These are phyloP conservation scores for Lagopus muta DNA, from an alignment of 2,113 vertebrate genomes.

Conservation along the genomic window DNA sequence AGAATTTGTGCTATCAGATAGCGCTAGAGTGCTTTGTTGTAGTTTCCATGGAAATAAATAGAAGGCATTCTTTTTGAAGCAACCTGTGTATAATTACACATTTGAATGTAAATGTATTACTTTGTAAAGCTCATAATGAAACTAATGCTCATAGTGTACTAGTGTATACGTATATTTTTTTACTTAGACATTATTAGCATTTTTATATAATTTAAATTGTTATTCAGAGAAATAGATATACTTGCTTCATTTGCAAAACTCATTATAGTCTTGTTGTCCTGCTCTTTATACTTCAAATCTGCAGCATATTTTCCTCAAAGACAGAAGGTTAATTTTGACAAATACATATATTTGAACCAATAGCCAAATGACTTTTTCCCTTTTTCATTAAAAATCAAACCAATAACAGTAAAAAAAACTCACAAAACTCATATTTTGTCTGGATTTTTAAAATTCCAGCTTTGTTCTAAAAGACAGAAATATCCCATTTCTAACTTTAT, in stretches of 20 bases:
- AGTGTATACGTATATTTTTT: not conserved
- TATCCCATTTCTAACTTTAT: not conserved
- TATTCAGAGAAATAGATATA: not conserved
- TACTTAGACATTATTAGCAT: not conserved
- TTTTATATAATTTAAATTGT: not conserved
- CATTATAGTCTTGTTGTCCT: not conserved
- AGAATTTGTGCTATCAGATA: too few species aligned
- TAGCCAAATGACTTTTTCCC: not conserved
- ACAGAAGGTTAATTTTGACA: not conserved
- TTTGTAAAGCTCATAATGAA: not conserved
- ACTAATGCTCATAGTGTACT: not conserved
- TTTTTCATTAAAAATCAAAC: not conserved
- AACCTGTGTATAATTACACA: not conserved
- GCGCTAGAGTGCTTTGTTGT: too few species aligned
- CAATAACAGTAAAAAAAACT: accelerated
- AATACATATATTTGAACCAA: not conserved
- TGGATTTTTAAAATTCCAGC: not conserved
- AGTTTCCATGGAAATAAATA: too few species aligned
- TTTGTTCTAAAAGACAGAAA: not conserved
- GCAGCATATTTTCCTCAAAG: not conserved
- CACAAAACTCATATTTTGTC: not conserved
- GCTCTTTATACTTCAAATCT: not conserved
- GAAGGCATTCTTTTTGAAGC: too few species aligned
- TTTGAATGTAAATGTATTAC: not conserved
- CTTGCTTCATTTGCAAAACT: not conserved